Percentiles rank a stretch among this genome's conserved stretches.
These are phyloP conservation scores for Scaptomyza graminum DNA, from an alignment of 1,140 invertebrate genomes.

Conservation along the genomic window DNA sequence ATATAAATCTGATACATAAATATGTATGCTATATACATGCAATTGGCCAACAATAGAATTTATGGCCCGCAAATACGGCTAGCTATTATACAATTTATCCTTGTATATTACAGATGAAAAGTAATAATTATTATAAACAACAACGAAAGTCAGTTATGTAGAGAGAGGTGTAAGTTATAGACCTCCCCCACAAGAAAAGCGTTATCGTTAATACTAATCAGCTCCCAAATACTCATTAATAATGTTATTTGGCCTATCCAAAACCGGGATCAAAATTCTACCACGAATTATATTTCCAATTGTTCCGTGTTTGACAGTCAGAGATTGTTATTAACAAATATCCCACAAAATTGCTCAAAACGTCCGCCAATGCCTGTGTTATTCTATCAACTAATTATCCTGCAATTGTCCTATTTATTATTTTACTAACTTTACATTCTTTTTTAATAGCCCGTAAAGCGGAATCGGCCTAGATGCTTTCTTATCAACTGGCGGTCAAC, in stretches of 20 bases:
- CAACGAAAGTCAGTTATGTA: conserved; percentile 31
- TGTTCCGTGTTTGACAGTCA: neutral
- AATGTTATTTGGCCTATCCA: neutral
- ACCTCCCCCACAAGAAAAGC: neutral
- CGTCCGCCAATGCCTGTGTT: neutral
- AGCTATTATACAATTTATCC: conserved; percentile 28
- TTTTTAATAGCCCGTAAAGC: conserved; percentile 51
- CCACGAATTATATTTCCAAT: neutral
- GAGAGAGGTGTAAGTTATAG: conserved; percentile 54
- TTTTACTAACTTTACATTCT: conserved; percentile 7
- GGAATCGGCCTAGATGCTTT: conserved; percentile 56
- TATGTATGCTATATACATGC: neutral
- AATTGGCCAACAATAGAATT: neutral
- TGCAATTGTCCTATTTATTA: neutral
- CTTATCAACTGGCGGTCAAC: conserved; percentile 28
- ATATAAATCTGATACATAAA: conserved; percentile 16
- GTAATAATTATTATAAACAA: conserved; percentile 35
- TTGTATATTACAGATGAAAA: conserved; percentile 75
- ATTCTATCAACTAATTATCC: conserved; percentile 6
- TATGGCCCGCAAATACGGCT: neutral
- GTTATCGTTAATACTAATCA: conserved; percentile 18
- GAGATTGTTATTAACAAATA: neutral
- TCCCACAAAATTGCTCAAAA: too few species aligned
- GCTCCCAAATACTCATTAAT: neutral
- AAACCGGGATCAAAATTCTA: conserved; percentile 1